phyloP scores from a whole-genome alignment of 2,888 invertebrate species.

The Lithodes maja region DNA sequence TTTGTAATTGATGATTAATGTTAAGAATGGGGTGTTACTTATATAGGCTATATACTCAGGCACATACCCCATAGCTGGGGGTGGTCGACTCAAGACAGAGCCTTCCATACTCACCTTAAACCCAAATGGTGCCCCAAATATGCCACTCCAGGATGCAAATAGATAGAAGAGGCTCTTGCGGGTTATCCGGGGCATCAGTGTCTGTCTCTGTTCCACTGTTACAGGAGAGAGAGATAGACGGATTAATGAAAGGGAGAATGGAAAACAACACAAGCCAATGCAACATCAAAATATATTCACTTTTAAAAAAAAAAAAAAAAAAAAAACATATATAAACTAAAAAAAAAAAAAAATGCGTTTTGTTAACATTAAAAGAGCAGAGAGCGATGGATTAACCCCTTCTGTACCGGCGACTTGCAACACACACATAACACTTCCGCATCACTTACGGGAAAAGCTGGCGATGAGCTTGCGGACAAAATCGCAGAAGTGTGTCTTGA shows the following conservation, averaged over 20 bases:
- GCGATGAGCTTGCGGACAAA: constrained; percentile 95
- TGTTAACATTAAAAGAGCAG: too few relatives aligned
- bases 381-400: too few relatives aligned
- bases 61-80: too few relatives aligned
- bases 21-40: too few relatives aligned
- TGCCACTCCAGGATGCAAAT: constrained; percentile 96
- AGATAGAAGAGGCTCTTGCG: constrained; percentile 88
- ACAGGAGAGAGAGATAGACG: background rate
- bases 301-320: too few relatives aligned
- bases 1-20: too few relatives aligned
- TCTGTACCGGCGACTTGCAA: too few relatives aligned
- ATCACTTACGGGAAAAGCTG: constrained; percentile 89
- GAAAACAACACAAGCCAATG: background rate
- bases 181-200: constrained; percentile 89
- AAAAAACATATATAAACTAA: too few relatives aligned
- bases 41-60: too few relatives aligned
- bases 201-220: constrained; percentile 89
- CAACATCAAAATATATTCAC: too few relatives aligned
- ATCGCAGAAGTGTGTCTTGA: constrained; percentile 94
- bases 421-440: background rate
- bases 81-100: too few relatives aligned
- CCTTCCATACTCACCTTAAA: constrained; percentile 68
- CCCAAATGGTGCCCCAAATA: constrained; percentile 82
- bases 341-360: too few relatives aligned
- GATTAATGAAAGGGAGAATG: background rate